A percentile compares a stretch with the other conserved stretches of the same genome.
Evolutionary conservation across 2,797 vertebrate genomes (phyloP).

Genomic region (Mormyrus hasselquistii): DNA sequence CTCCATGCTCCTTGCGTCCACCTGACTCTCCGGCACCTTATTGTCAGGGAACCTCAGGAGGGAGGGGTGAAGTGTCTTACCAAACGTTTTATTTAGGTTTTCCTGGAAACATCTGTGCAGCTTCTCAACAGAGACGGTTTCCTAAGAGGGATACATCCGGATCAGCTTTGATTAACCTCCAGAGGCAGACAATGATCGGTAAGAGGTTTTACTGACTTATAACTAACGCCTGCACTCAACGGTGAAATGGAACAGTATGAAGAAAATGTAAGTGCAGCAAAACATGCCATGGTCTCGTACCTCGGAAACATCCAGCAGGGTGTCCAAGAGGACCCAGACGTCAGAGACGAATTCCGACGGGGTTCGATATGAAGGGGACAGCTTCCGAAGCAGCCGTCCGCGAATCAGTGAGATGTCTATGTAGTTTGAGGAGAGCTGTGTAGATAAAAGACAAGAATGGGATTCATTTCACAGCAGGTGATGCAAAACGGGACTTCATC

Average conservation of each 20-base stretch:
- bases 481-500: not conserved
- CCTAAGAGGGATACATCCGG: slow-evolving; percentile 31
- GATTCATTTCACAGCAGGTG: not conserved
- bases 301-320: slow-evolving; percentile 31
- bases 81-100: slow-evolving; percentile 34
- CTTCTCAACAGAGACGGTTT: not conserved
- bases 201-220: not conserved
- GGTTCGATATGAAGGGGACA: slow-evolving; percentile 53
- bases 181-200: not conserved
- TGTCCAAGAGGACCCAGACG: slow-evolving; percentile 51
- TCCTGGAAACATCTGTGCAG: slow-evolving; percentile 40
- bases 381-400: slow-evolving; percentile 56
- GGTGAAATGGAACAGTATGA: not conserved
- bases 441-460: not conserved
- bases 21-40: not conserved
- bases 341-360: slow-evolving; percentile 66
- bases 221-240: too few species aligned
- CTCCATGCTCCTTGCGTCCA: not conserved
- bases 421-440: slow-evolving; percentile 27
- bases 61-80: slow-evolving; percentile 21
- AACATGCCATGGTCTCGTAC: slow-evolving; percentile 27
- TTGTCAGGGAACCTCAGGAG: slow-evolving; percentile 1
- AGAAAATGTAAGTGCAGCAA: not conserved
- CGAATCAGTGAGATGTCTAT: slow-evolving; percentile 60
- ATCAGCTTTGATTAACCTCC: not conserved